Evolutionary conservation across 2,888 invertebrate genomes (phyloP).

Genomic region (Allygus modestus): DNA sequence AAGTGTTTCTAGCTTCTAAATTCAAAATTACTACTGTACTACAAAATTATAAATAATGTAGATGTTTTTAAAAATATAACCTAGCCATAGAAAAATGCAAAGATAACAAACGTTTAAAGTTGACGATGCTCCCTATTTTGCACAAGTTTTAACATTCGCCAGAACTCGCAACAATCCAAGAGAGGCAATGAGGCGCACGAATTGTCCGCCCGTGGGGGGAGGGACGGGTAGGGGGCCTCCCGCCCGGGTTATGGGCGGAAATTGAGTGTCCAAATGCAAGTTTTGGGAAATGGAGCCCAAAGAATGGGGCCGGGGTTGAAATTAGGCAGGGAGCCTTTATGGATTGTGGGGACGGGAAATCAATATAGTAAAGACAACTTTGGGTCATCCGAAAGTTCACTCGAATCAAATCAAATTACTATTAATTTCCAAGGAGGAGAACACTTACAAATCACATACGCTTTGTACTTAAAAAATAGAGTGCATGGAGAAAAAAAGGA

Average conservation of each 20-base stretch:
- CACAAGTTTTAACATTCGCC: not conserved
- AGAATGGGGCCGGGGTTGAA: slow-evolving; percentile 31
- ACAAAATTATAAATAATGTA: no score
- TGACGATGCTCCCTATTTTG: not conserved
- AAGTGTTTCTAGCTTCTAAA: no score
- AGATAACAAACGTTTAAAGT: no score
- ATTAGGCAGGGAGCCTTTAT: not conserved
- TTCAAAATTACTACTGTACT: no score
- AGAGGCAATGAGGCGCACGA: slow-evolving; percentile 14
- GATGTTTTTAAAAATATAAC: no score
- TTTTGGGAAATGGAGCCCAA: slow-evolving; percentile 34
- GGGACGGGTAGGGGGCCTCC: not conserved
- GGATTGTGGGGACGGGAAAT: not conserved
- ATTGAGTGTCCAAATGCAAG: slow-evolving; percentile 56
- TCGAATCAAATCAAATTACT: no score
- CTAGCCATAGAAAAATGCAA: no score
- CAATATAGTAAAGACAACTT: not conserved
- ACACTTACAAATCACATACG: no score
- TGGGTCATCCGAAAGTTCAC: no score
- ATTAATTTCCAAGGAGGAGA: no score
- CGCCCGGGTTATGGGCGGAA: slow-evolving; percentile 37
- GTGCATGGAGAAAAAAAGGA: no score
- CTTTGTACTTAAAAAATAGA: no score
- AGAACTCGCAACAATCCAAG: not conserved
- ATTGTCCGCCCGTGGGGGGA: not conserved